Conservation (phyloP, 1,140 invertebrate species). For the Drosophila orena region DNA sequence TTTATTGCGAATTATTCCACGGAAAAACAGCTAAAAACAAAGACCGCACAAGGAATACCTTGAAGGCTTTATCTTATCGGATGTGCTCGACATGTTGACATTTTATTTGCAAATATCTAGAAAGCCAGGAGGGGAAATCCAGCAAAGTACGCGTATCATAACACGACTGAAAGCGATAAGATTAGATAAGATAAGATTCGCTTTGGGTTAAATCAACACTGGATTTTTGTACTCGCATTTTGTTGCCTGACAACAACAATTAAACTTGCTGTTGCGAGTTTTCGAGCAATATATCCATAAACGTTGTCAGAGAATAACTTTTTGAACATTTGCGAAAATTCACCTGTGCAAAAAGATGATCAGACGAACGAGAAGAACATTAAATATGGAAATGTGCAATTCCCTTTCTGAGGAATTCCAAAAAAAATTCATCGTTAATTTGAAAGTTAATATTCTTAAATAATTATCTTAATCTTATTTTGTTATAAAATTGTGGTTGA, state of each 20-base stretch:
- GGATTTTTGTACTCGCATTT: constrained; percentile 12
- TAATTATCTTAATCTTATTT: too few relatives aligned
- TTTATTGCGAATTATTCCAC: constrained; percentile 19
- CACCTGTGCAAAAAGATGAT: constrained; percentile 34
- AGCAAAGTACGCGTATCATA: constrained; percentile 7
- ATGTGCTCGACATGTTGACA: constrained; percentile 34
- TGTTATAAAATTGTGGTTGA: constrained; percentile 2
- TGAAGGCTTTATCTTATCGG: constrained; percentile 37
- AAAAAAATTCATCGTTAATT: constrained; percentile 9
- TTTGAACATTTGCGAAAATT: neutral
- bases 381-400: constrained; percentile 29
- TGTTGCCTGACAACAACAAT: constrained; percentile 4
- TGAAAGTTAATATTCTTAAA: neutral
- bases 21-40: constrained; percentile 34
- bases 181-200: constrained; percentile 41
- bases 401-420: constrained; percentile 30
- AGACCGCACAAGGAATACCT: constrained; percentile 5
- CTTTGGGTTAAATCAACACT: constrained; percentile 37
- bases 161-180: neutral
- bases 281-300: constrained; percentile 17
- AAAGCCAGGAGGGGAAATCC: neutral
- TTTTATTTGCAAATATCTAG: constrained; percentile 46
- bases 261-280: neutral
- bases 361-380: constrained; percentile 4
- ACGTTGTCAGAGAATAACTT: neutral